Conservation (phyloP, 1,140 invertebrate species). For the Nylanderia fulva region DNA sequence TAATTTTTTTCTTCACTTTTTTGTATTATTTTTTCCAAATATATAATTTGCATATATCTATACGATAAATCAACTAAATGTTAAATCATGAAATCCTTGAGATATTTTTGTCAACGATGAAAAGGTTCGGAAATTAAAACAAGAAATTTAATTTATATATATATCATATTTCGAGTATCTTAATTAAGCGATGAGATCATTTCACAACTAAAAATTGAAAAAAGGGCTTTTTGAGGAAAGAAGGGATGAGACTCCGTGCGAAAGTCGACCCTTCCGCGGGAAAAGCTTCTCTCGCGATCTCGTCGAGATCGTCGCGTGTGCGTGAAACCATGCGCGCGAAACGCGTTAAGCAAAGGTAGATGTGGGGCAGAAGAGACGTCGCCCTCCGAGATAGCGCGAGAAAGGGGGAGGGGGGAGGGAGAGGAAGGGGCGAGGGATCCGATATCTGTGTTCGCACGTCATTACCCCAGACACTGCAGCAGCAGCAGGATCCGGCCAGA, state of each 20-base stretch:
- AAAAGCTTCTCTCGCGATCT: conserved; percentile 1
- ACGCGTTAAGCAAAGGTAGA: conserved; percentile 65
- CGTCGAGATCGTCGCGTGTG: conserved; percentile 34
- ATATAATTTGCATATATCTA: no score
- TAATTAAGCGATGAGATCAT: no score
- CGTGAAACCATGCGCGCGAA: conserved; percentile 71
- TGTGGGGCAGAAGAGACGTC: conserved; percentile 22
- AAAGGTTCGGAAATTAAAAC: no score
- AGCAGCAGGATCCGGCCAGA: conserved; percentile 74
- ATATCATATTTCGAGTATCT: neutral
- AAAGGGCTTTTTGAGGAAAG: neutral
- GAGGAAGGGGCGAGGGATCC: conserved; percentile 78
- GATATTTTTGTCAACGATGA: no score
- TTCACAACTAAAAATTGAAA: conserved; percentile 22
- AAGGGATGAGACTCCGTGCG: neutral
- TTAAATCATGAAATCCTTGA: no score
- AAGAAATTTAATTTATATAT: no score
- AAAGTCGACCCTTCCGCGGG: neutral
- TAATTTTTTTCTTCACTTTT: no score
- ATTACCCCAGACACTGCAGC: conserved; percentile 83
- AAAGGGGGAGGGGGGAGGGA: no score
- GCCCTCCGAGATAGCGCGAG: conserved; percentile 59
- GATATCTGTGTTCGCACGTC: conserved; percentile 86
- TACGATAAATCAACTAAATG: no score
- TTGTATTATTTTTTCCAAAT: no score